Evolutionary conservation across 1,140 invertebrate genomes (phyloP).

Genomic region (Aphaenogaster ashmeadi): DNA sequence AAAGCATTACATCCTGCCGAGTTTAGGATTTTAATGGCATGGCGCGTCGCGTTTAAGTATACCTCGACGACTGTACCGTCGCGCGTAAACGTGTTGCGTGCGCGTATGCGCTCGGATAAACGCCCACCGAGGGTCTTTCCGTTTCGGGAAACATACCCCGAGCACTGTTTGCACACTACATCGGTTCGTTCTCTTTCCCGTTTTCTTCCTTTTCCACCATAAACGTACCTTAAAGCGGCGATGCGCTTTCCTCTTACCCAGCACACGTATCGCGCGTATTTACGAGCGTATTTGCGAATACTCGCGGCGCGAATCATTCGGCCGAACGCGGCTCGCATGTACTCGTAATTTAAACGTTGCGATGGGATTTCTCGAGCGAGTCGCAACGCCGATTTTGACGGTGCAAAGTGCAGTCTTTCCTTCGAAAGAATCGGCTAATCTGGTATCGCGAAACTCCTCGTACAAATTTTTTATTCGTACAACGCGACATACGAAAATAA

Average conservation of each 20-base stretch:
- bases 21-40: slow-evolving; percentile 36
- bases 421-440: slow-evolving; percentile 1
- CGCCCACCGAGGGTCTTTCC: slow-evolving; percentile 81
- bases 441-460: not conserved
- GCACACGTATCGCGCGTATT: slow-evolving; percentile 34
- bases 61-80: slow-evolving; percentile 59
- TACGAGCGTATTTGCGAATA: slow-evolving; percentile 5
- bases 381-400: not conserved
- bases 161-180: slow-evolving; percentile 79
- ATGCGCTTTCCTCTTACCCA: slow-evolving; percentile 10
- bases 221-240: slow-evolving; percentile 65
- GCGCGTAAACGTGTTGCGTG: slow-evolving; percentile 71
- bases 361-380: slow-evolving; percentile 12
- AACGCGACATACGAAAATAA: not conserved
- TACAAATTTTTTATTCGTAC: not conserved
- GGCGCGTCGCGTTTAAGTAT: slow-evolving; percentile 47
- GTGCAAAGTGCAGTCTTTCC: not conserved
- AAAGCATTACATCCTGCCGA: not conserved
- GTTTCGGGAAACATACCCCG: slow-evolving; percentile 83
- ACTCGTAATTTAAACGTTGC: slow-evolving; percentile 45
- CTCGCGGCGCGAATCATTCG: not conserved
- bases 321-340: not conserved
- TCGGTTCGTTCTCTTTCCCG: slow-evolving; percentile 78
- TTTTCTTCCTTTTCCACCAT: slow-evolving; percentile 66
- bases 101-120: slow-evolving; percentile 78